Conservation (phyloP, 2,888 invertebrate genomes). For the Eupithecia tripunctaria region DNA sequence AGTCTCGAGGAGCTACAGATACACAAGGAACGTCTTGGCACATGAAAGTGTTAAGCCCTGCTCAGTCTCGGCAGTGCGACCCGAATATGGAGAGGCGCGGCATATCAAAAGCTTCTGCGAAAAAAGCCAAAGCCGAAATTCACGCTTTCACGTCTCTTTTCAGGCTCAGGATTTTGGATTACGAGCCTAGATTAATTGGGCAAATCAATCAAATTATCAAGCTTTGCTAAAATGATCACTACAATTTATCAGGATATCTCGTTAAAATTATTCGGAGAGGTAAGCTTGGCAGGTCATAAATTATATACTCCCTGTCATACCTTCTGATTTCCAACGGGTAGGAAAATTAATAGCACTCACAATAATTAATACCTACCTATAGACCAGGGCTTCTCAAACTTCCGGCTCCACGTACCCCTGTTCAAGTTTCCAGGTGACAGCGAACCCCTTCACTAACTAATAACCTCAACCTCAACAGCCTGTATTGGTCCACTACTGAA, state of each 20-base stretch:
- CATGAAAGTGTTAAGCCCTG: too few species aligned
- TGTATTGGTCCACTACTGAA: too few species aligned
- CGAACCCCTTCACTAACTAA: too few species aligned
- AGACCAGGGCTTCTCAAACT: too few species aligned
- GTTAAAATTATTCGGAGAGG: slow-evolving; percentile 1
- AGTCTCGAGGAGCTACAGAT: too few species aligned
- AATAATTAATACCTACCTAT: neutral
- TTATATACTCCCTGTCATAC: neutral
- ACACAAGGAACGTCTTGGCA: too few species aligned
- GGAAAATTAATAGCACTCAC: neutral
- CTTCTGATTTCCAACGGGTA: slow-evolving; percentile 1
- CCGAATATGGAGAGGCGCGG: neutral
- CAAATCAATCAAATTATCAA: neutral
- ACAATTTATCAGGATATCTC: neutral
- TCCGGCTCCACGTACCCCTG: too few species aligned
- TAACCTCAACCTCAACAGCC: too few species aligned
- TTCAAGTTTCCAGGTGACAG: too few species aligned
- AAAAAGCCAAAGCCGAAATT: neutral
- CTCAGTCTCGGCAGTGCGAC: neutral
- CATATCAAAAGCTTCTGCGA: neutral
- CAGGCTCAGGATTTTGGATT: neutral
- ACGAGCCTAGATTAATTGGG: neutral
- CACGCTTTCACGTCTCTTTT: neutral
- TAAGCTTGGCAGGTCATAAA: neutral
- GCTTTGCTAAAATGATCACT: neutral